Base-by-base conservation (phyloP, 1,140 invertebrate genomes). In the Cylas formicarius region DNA sequence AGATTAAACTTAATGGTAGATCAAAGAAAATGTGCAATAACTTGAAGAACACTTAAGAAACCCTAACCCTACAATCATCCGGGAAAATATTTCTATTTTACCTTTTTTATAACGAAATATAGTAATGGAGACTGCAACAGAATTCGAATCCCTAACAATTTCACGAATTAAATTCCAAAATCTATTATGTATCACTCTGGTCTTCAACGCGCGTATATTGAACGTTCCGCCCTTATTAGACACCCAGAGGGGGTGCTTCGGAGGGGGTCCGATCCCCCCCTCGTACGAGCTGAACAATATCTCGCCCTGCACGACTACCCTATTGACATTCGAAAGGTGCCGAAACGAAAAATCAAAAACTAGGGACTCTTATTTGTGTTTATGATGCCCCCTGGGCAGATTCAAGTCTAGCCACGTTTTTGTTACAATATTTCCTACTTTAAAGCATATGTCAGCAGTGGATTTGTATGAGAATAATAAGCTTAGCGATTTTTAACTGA, bases 261-360 rank as follows among this genome's bases (percentile, higher is more conserved):
- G 28, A 43, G 43, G 51, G 50, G 44, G 27, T 28, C 20, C 19
- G 26, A 18, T 37, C 9, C 37, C 41, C 31, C 46, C 40, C 48
- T 37, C 51, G 34, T 42, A 27, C 51, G 47, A 44, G 22, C 29
- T 34, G 41, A 53, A 61, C 58, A 61, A 61, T 58, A 57, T 43
- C 34, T 5, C n/a, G 14, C 51, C 16, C 60, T 29, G 48, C 55
- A 46, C 52, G 60, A 37, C 31, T 42, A 38, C 38, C 50, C 46
- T 50, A 55, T 58, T 56, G 56, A 60, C 56, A 49, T 55, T 45
- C 56, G 55, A 60, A 62, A 62, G 60, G 60, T 62, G 60, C 58
- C 57, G 60, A 62, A 60, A 58, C 61, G 60, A 60, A 62, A 62
- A 62, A 62, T 62, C 58, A 62, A 60, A 61, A 59, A 57, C 48